Conservation (phyloP, 1,140 invertebrate genomes). For the Apis dorsata region DNA sequence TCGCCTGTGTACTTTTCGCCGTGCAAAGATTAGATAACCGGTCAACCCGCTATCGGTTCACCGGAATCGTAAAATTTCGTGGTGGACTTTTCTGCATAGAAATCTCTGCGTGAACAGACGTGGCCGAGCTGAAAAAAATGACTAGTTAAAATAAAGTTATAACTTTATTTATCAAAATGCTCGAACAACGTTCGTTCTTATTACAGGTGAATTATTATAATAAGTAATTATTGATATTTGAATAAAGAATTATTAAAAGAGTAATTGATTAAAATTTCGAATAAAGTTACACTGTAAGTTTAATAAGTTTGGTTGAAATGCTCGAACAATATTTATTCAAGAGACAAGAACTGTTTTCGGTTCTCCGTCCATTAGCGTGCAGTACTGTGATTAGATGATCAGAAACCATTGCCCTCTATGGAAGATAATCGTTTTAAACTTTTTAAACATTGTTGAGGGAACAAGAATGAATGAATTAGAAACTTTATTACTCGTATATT, state of each 20-base stretch:
- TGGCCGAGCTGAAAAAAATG: neutral
- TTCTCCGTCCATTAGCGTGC: slow-evolving; percentile 13
- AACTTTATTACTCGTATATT: neutral
- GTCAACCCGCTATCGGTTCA: slow-evolving; percentile 9
- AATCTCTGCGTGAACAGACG: neutral
- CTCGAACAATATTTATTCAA: too few relatives aligned
- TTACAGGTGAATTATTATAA: too few relatives aligned
- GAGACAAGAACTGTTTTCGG: slow-evolving; percentile 45
- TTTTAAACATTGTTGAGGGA: too few relatives aligned
- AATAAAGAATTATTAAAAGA: too few relatives aligned
- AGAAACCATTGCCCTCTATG: neutral
- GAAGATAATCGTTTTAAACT: neutral
- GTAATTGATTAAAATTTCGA: too few relatives aligned
- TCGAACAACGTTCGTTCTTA: too few relatives aligned
- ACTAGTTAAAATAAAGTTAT: too few relatives aligned
- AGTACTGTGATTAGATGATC: slow-evolving; percentile 15
- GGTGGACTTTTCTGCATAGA: neutral
- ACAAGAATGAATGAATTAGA: too few relatives aligned
- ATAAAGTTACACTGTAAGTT: too few relatives aligned
- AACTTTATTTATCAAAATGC: too few relatives aligned
- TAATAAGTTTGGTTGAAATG: too few relatives aligned
- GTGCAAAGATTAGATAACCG: slow-evolving; percentile 38
- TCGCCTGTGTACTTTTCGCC: neutral
- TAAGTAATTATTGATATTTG: too few relatives aligned
- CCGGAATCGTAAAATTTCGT: slow-evolving; percentile 7